Evolutionary conservation across 92 coral and sea anemone genomes (phyloP).

Genomic region (Heliopora coerulea): DNA sequence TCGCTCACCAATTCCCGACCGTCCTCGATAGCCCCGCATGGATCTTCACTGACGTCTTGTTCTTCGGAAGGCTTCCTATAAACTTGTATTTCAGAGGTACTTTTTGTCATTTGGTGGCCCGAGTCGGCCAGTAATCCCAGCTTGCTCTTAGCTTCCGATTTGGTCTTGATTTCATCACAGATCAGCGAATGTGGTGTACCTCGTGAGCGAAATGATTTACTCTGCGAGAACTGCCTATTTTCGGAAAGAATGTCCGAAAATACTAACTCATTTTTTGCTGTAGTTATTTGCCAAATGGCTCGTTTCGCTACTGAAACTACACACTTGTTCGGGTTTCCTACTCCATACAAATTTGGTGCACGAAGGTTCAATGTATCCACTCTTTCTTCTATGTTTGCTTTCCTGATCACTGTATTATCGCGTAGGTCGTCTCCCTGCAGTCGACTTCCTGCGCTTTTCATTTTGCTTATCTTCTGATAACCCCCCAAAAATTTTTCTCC

Average conservation of each 20-base stretch:
- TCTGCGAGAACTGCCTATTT: not conserved
- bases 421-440: not conserved
- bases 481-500: too few relatives aligned
- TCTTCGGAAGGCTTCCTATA: not conserved
- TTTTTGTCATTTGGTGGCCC: not conserved
- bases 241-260: constrained; percentile 14
- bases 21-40: not conserved
- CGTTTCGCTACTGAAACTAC: not conserved
- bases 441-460: too few relatives aligned
- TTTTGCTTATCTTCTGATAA: too few relatives aligned
- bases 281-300: not conserved
- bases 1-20: constrained; percentile 13
- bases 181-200: not conserved
- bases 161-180: not conserved
- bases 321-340: not conserved
- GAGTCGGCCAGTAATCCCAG: too few relatives aligned
- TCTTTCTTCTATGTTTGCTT: too few relatives aligned
- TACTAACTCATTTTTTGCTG: not conserved
- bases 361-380: too few relatives aligned
- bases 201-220: too few relatives aligned
- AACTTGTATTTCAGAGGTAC: not conserved
- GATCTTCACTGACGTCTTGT: not conserved
- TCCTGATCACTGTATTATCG: not conserved
- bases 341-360: not conserved
- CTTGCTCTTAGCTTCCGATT: not conserved